Evolutionary conservation across 1,140 invertebrate species (phyloP).

Genomic region (Lanistes nyassanus): DNA sequence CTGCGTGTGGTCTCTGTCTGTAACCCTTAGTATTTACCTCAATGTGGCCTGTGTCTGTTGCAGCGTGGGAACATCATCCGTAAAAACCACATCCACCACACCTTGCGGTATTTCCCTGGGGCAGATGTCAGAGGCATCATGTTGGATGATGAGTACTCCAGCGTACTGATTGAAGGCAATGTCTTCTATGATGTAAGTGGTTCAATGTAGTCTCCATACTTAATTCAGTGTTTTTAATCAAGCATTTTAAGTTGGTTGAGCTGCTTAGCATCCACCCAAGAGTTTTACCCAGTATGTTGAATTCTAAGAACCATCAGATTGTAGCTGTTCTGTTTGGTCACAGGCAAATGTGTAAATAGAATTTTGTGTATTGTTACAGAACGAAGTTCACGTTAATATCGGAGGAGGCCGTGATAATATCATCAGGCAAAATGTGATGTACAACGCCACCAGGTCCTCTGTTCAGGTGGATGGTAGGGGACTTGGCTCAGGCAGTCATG

Average conservation of each 20-base stretch:
- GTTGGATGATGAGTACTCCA: constrained; percentile 43
- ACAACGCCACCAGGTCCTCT: constrained; percentile 18
- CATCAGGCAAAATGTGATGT: constrained; percentile 35
- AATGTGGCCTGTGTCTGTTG: not conserved
- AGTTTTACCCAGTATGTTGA: too few species aligned
- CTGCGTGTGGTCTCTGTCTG: too few species aligned
- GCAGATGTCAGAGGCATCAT: constrained; percentile 40
- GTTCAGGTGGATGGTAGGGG: constrained; percentile 31
- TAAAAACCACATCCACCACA: constrained; percentile 38
- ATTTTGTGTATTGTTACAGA: constrained; percentile 18
- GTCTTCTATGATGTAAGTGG: constrained; percentile 41
- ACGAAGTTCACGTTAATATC: constrained; percentile 38
- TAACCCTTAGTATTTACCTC: too few species aligned
- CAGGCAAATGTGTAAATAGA: not conserved
- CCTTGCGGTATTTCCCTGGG: constrained; percentile 33
- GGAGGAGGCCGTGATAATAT: constrained; percentile 39
- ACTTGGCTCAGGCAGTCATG: not conserved
- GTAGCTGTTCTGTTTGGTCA: too few species aligned
- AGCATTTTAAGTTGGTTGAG: too few species aligned
- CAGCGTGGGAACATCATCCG: constrained; percentile 37
- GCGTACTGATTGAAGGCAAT: constrained; percentile 38
- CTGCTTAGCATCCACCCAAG: too few species aligned
- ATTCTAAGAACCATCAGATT: too few species aligned
- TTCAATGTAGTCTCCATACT: too few species aligned
- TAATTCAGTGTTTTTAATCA: too few species aligned